Conservation (phyloP, 1,140 invertebrate genomes). For the Gryllus bimaculatus region DNA sequence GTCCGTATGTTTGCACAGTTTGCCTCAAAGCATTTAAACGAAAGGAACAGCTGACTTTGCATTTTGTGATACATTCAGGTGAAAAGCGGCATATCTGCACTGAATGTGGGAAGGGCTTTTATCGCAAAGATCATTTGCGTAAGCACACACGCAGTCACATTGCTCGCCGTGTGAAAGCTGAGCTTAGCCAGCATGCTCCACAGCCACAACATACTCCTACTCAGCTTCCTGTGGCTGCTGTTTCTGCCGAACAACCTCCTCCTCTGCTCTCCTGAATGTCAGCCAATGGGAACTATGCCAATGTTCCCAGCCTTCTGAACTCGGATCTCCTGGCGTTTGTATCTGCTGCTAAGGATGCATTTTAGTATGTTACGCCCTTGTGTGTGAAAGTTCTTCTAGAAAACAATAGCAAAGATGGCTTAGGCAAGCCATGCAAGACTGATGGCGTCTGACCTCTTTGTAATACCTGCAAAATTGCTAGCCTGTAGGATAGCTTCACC, state of each 20-base stretch:
- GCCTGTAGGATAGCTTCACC: not conserved
- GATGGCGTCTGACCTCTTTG: slow-evolving; percentile 2
- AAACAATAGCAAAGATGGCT: not conserved
- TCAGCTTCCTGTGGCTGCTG: slow-evolving; percentile 17
- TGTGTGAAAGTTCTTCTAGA: not conserved
- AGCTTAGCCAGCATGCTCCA: slow-evolving; percentile 42
- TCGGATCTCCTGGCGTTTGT: slow-evolving; percentile 29
- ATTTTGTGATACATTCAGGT: slow-evolving; percentile 43
- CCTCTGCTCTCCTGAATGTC: slow-evolving; percentile 26
- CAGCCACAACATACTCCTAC: slow-evolving; percentile 17
- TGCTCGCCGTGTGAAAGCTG: slow-evolving; percentile 62
- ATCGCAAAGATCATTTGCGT: slow-evolving; percentile 48
- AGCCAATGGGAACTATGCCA: slow-evolving; percentile 22
- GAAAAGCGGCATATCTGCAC: slow-evolving; percentile 46
- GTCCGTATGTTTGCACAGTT: slow-evolving; percentile 39
- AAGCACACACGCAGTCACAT: slow-evolving; percentile 47
- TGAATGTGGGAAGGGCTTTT: slow-evolving; percentile 49
- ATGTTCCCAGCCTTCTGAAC: slow-evolving; percentile 22
- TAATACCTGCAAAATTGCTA: not conserved
- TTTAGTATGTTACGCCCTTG: slow-evolving; percentile 20
- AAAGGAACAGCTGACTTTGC: slow-evolving; percentile 44
- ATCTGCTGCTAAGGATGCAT: slow-evolving; percentile 28
- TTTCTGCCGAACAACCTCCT: slow-evolving; percentile 19
- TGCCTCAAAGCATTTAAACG: slow-evolving; percentile 36
- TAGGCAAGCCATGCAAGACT: not conserved